phyloP scores from a whole-genome alignment of 2,113 vertebrate genomes.

The Oxyura jamaicensis region DNA sequence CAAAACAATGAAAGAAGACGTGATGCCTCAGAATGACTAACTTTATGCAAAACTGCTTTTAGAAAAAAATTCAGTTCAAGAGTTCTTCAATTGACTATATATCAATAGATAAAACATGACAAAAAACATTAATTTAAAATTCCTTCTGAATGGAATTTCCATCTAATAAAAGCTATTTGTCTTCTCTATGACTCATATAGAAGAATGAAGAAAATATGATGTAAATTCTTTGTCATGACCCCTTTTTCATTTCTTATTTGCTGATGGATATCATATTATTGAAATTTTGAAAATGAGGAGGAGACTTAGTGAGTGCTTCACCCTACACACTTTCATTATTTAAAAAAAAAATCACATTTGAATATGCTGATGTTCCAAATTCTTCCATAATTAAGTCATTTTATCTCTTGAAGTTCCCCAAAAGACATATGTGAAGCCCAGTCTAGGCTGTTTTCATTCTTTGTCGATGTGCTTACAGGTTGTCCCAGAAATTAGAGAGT shows the following conservation, averaged over 20 bases:
- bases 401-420: neutral
- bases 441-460: neutral
- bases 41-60: constrained; percentile 30
- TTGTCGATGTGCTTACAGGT: neutral
- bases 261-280: constrained; percentile 60
- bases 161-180: constrained; percentile 59
- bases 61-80: neutral
- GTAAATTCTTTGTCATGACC: constrained; percentile 33
- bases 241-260: constrained; percentile 72
- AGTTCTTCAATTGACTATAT: neutral
- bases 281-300: constrained; percentile 54
- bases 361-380: constrained; percentile 50
- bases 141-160: neutral
- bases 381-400: constrained; percentile 53
- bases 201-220: constrained; percentile 58
- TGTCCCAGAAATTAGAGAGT: neutral
- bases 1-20: neutral
- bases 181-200: constrained; percentile 40
- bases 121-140: constrained; percentile 51
- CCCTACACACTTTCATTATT: constrained; percentile 36
- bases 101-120: constrained; percentile 49
- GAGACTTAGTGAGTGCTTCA: constrained; percentile 35
- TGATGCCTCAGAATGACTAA: constrained; percentile 1
- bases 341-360: constrained; percentile 18
- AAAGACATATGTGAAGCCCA: neutral